Percentiles rank a stretch among this genome's conserved stretches.
These are phyloP conservation scores for Diaphora mendica DNA, from an alignment of 2,888 invertebrate species.

Conservation along the genomic window DNA sequence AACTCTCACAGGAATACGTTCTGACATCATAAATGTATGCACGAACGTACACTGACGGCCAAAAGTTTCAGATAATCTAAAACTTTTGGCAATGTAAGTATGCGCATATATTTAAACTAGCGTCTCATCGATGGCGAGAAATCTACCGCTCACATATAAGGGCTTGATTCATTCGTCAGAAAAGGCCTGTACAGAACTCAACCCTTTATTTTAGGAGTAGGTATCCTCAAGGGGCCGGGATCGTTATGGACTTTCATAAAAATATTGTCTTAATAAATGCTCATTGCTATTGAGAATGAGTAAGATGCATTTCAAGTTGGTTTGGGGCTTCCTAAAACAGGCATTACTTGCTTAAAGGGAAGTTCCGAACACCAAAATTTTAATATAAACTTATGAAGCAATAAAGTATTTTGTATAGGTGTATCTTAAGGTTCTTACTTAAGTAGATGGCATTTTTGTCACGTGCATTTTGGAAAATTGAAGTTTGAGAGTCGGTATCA, in stretches of 20 bases:
- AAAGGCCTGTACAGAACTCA: neutral
- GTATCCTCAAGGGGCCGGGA: neutral
- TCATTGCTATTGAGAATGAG: neutral
- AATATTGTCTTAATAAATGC: neutral
- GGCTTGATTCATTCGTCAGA: neutral
- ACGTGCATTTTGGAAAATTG: neutral
- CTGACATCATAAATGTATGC: constrained; percentile 16
- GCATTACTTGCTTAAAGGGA: too few relatives aligned
- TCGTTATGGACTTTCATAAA: neutral
- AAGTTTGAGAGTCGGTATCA: neutral
- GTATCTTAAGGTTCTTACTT: too few relatives aligned
- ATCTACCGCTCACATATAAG: neutral
- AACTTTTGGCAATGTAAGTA: constrained; percentile 19
- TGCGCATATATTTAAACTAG: constrained; percentile 16
- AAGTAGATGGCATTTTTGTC: neutral
- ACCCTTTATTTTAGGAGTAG: neutral
- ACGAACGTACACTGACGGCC: constrained; percentile 13
- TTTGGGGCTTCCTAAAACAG: too few relatives aligned
- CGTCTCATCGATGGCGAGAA: neutral
- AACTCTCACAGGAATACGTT: constrained; percentile 8
- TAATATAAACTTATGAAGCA: too few relatives aligned
- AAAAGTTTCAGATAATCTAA: constrained; percentile 18
- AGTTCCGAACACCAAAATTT: too few relatives aligned
- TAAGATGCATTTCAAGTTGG: neutral
- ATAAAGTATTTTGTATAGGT: too few relatives aligned